Conservation (phyloP, 1,140 invertebrate species). For the Amphibalanus amphitrite region DNA sequence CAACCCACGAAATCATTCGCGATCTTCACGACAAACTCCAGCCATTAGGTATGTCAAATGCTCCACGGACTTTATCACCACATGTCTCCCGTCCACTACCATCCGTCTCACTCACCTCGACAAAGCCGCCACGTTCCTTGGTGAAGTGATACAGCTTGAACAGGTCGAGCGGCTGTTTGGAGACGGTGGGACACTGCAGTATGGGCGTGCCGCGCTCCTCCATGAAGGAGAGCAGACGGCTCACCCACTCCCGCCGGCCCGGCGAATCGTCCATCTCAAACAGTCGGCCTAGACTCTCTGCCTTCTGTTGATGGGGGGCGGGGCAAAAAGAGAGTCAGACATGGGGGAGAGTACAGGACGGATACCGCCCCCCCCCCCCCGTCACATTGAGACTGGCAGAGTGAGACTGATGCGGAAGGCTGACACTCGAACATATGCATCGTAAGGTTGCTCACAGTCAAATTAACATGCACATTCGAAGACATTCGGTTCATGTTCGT, state of each 20-base stretch:
- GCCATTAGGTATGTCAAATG: no score
- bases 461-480: not conserved
- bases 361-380: not conserved
- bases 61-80: no score
- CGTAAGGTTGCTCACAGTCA: not conserved
- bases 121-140: constrained; percentile 89
- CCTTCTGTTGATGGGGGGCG: not conserved
- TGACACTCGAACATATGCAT: not conserved
- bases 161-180: constrained; percentile 93
- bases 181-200: constrained; percentile 86
- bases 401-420: not conserved
- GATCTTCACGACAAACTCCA: no score
- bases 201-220: constrained; percentile 83
- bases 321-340: not conserved
- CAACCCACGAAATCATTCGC: no score
- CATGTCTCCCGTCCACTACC: no score
- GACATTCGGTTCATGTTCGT: no score
- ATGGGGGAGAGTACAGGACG: no score
- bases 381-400: not conserved
- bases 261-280: constrained; percentile 94
- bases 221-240: constrained; percentile 81
- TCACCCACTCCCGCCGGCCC: constrained; percentile 73
- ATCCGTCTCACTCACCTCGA: constrained; percentile 87
- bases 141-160: constrained; percentile 87
- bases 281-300: constrained; percentile 70